phyloP scores from a whole-genome alignment of 2,888 invertebrate genomes.

The Anorthoa munda region DNA sequence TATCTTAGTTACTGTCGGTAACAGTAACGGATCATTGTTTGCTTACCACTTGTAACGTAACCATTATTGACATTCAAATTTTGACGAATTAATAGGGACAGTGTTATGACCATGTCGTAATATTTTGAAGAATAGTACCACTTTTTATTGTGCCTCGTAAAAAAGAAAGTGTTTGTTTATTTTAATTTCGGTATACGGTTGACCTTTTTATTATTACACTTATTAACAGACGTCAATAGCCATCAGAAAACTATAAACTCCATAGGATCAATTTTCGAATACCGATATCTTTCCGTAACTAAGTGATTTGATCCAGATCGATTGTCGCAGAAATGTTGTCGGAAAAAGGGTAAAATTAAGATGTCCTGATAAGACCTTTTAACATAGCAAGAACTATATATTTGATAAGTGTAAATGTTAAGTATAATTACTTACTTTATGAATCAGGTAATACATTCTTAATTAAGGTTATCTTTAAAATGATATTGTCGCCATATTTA shows the following conservation, averaged over 20 bases:
- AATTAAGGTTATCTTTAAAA: constrained; percentile 49
- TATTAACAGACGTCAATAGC: background rate
- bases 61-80: constrained; percentile 85
- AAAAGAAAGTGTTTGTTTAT: constrained; percentile 50
- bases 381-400: constrained; percentile 31
- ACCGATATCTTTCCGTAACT: background rate
- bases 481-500: constrained; percentile 40
- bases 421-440: constrained; percentile 29
- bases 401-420: constrained; percentile 49
- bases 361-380: background rate
- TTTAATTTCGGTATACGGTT: background rate
- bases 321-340: background rate
- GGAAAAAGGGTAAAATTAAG: background rate
- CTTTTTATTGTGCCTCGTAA: constrained; percentile 49
- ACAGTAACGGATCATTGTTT: constrained; percentile 76
- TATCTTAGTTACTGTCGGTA: constrained; percentile 73
- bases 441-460: constrained; percentile 28
- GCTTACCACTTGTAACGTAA: constrained; percentile 70
- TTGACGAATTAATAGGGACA: constrained; percentile 76
- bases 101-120: constrained; percentile 47
- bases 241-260: background rate
- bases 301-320: background rate
- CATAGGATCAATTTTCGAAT: background rate
- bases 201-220: constrained; percentile 17
- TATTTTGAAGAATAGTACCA: constrained; percentile 35